phyloP scores from a whole-genome alignment of 2,797 vertebrate species.

The Darevskia nairensis region DNA sequence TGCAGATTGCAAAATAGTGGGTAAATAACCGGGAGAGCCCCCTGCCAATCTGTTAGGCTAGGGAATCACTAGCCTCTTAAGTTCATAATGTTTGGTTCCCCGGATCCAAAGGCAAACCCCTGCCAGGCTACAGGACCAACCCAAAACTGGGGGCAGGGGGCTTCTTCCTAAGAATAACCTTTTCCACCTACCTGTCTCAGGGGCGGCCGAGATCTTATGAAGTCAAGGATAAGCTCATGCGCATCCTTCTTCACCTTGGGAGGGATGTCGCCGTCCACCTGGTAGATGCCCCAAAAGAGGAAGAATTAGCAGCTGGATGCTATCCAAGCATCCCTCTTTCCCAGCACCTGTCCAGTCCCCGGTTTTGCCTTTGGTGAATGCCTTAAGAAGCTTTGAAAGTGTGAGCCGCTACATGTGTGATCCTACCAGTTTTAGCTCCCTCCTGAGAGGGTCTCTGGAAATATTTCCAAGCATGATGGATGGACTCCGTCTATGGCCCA shows the following conservation, averaged over 20 bases:
- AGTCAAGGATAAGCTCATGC: slow-evolving; percentile 93
- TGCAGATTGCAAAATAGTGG: neutral
- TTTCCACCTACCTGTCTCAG: slow-evolving; percentile 87
- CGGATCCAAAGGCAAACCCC: neutral
- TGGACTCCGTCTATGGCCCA: rapidly evolving
- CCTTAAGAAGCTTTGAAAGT: too few relatives aligned
- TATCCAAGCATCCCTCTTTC: neutral
- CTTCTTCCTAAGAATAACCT: too few relatives aligned
- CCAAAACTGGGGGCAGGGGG: too few relatives aligned
- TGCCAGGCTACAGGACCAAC: neutral
- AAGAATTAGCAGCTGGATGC: neutral
- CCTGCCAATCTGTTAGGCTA: neutral
- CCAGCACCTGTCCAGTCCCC: neutral
- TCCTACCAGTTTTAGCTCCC: neutral
- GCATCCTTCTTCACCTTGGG: slow-evolving; percentile 91
- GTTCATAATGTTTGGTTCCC: neutral
- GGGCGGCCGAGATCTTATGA: slow-evolving; percentile 94
- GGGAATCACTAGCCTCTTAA: neutral
- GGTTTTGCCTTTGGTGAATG: neutral
- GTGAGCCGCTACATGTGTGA: neutral
- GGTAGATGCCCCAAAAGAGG: neutral
- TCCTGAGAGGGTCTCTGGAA: neutral
- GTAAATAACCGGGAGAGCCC: too few relatives aligned
- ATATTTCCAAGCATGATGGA: too few relatives aligned
- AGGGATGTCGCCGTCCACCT: slow-evolving; percentile 93